Evolutionary conservation across 1,140 invertebrate genomes (phyloP).

Genomic region (Drosophila funebris): DNA sequence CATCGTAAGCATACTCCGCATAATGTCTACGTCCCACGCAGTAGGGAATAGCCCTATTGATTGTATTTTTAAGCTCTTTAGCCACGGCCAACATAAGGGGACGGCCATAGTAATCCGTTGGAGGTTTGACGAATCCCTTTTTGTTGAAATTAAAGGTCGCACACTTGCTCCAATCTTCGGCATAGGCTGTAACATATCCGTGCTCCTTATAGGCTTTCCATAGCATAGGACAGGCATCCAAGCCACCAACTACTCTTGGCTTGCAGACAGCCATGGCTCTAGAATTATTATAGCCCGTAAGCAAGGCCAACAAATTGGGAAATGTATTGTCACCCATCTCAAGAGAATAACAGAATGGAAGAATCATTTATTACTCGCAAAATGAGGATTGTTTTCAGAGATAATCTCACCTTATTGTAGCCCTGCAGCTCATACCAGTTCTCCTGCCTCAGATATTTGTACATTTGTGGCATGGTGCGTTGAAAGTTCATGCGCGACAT

Average conservation of each 20-base stretch:
- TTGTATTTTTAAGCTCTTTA: constrained; percentile 78
- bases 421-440: constrained; percentile 67
- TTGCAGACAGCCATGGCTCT: constrained; percentile 84
- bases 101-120: constrained; percentile 92
- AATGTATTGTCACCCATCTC: constrained; percentile 91
- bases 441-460: constrained; percentile 47
- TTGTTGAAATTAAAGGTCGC: constrained; percentile 92
- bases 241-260: constrained; percentile 83
- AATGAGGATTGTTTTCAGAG: background rate
- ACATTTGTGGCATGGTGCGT: constrained; percentile 61
- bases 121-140: constrained; percentile 89
- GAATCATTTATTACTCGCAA: background rate
- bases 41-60: constrained; percentile 76
- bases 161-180: constrained; percentile 89
- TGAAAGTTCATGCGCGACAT: constrained; percentile 83
- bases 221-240: constrained; percentile 89
- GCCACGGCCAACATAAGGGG: constrained; percentile 89
- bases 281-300: constrained; percentile 87
- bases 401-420: constrained; percentile 69
- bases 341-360: background rate
- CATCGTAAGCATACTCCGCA: constrained; percentile 86
- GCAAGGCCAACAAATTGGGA: constrained; percentile 91
- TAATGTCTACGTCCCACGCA: constrained; percentile 86
- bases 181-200: constrained; percentile 91
- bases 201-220: constrained; percentile 90